Conservation (phyloP, 2,888 invertebrate genomes). For the Ephialtes manifestator region DNA sequence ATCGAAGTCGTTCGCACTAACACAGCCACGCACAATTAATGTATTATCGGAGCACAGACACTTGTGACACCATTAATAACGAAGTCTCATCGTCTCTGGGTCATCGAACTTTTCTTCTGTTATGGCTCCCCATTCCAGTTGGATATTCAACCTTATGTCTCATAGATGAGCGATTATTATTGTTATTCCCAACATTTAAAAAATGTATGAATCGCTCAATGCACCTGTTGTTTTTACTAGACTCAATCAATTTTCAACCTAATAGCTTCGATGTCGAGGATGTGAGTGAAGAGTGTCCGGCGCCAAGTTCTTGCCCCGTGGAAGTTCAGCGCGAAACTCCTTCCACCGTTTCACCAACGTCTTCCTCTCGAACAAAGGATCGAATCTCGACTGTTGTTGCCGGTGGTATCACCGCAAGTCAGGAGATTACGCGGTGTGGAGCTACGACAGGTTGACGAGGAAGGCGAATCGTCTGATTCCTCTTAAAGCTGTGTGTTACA, state of each 20-base stretch:
- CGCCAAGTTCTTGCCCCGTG: conserved; percentile 37
- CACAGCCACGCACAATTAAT: conserved; percentile 30
- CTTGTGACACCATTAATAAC: background rate
- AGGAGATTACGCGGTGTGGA: conserved; percentile 20
- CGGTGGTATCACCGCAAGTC: conserved; percentile 13
- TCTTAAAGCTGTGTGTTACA: conserved; percentile 47
- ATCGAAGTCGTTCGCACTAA: conserved; percentile 63
- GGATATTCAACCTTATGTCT: conserved; percentile 33
- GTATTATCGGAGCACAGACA: conserved; percentile 21
- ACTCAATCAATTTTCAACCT: background rate
- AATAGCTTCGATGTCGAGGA: background rate
- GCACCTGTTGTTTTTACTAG: background rate
- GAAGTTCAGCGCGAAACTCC: conserved; percentile 41
- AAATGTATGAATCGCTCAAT: background rate
- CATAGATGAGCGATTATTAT: conserved; percentile 39
- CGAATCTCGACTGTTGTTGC: conserved; percentile 26
- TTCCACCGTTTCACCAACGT: conserved; percentile 36
- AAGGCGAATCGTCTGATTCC: conserved; percentile 48
- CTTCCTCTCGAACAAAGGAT: conserved; percentile 30
- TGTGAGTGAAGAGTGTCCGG: conserved; percentile 19
- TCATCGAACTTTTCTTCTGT: conserved; percentile 29
- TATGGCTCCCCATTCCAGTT: conserved; percentile 10
- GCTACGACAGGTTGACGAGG: conserved; percentile 48
- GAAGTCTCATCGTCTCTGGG: conserved; percentile 44
- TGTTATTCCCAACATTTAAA: background rate